phyloP scores from a whole-genome alignment of 2,113 vertebrate genomes.

The Petaurus breviceps region DNA sequence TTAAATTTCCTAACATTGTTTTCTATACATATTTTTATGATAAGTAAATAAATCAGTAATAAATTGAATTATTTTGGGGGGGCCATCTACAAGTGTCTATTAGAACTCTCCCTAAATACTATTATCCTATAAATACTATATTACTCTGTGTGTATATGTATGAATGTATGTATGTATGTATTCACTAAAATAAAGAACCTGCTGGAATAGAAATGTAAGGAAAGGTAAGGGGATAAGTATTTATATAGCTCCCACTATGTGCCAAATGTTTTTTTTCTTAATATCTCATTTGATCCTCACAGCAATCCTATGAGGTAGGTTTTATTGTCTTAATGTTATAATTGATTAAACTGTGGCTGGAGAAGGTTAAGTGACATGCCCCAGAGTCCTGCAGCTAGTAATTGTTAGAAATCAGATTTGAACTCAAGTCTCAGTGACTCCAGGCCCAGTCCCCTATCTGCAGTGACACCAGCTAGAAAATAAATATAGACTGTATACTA shows the following conservation, averaged over 20 bases:
- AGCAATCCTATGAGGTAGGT: not conserved
- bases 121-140: slow-evolving; percentile 52
- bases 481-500: not conserved
- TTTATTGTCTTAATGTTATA: not conserved
- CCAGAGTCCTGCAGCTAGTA: not conserved
- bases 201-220: too few species aligned
- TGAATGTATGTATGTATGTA: slow-evolving; percentile 54
- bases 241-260: not conserved
- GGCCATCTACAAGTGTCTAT: slow-evolving; percentile 52
- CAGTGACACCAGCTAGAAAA: not conserved
- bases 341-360: not conserved
- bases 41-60: slow-evolving; percentile 74
- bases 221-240: not conserved
- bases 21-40: slow-evolving; percentile 53
- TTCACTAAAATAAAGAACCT: slow-evolving; percentile 47
- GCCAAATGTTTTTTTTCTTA: not conserved
- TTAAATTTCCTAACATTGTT: slow-evolving; percentile 60
- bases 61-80: slow-evolving; percentile 52
- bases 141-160: not conserved
- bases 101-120: slow-evolving; percentile 50
- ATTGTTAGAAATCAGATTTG: not conserved
- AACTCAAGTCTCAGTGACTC: not conserved
- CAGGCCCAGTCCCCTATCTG: not conserved
- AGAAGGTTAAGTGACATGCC: not conserved
- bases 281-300: not conserved